Conservation (phyloP, 1,140 invertebrate genomes). For the Zaprionus camerounensis region DNA sequence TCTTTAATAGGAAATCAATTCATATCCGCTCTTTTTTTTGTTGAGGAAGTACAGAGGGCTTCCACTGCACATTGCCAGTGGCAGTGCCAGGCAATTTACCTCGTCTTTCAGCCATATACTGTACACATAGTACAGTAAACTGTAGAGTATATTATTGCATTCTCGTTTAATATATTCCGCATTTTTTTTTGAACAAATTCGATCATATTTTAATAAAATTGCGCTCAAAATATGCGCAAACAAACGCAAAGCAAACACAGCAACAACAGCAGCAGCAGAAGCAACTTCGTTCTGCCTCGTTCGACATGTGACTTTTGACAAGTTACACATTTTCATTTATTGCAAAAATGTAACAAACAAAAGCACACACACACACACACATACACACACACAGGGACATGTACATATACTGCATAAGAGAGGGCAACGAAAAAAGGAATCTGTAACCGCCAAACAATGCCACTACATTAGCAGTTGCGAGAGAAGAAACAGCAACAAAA, state of each 20-base stretch:
- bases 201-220: constrained; percentile 1
- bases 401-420: background rate
- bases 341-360: constrained; percentile 21
- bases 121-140: no score
- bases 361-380: background rate
- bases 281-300: constrained; percentile 30
- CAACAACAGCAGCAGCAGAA: no score
- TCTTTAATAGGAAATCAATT: no score
- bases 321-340: constrained; percentile 64
- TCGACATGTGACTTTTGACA: constrained; percentile 59
- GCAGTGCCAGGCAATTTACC: no score
- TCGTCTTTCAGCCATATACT: no score
- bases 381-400: background rate
- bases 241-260: background rate
- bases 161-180: no score
- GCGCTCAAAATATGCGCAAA: background rate
- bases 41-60: no score
- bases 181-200: no score
- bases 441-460: constrained; percentile 72
- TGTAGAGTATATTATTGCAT: no score
- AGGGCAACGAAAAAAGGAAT: constrained; percentile 2
- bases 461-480: constrained; percentile 75
- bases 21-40: no score
- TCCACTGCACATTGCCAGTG: no score
- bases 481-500: constrained; percentile 17